Base-by-base conservation (phyloP, 2,888 invertebrate genomes). In the Nudaria mundana region DNA sequence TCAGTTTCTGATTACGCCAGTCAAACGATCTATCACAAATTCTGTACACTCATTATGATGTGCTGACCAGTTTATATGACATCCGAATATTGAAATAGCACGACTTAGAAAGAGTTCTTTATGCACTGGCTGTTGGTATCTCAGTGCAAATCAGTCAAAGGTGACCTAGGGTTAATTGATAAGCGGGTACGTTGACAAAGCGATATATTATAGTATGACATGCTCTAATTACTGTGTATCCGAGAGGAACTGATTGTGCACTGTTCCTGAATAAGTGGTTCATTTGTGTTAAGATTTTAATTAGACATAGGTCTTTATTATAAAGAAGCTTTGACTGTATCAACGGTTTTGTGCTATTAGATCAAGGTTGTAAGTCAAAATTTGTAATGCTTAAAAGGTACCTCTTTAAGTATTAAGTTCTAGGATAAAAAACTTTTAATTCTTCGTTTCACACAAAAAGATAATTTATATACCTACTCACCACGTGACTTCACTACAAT, bases 91-190 rank as follows among this genome's bases (percentile, higher is more conserved):
- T 8, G 5, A 5, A 20, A 20, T 20, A 13, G 5, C 26, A 44
- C 42, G 25, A 50, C 35, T 18, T 35, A 16, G 33, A 44, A 22
- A 58, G 72, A 58, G 72, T 38, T 75, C 75, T 59, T 37, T 13
- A 34, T 51, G 52, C 32, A 44, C 30, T 74, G 71, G 79, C 53
- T 12, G n/a, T 29, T 42, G 28, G 43, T 70, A 79, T 76, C 76
- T 48, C 44, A 70, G 66, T 72, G 76, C 79, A 76, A 79, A 83
- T 83, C 81, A 80, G 76, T 76, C 74, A 78, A 60, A 79, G 84
- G 77, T 78, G 70, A 65, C 48, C 52, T 39, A 40, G 66, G 79
- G 80, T 82, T 77, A 75, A 53, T 48, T 64, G 66, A 76, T 56
- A 58, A 45, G 52, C 39, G 46, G 55, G 65, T 67, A 59, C 68